Conservation (phyloP, 1,140 invertebrate species). For the Druon quercuslanigerum region DNA sequence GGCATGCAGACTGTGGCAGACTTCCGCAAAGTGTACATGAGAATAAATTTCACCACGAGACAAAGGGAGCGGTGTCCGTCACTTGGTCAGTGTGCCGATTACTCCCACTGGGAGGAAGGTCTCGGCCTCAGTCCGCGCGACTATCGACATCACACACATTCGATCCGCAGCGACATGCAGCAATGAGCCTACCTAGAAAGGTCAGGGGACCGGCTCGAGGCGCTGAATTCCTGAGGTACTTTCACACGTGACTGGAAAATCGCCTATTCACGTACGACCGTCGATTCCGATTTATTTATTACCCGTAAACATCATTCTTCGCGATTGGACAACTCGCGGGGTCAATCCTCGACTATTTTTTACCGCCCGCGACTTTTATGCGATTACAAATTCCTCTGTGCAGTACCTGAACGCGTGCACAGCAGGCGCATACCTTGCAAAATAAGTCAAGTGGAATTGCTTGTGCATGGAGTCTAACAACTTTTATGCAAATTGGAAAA, state of each 20-base stretch:
- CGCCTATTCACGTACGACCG: constrained; percentile 50
- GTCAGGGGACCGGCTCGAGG: constrained; percentile 60
- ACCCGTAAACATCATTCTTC: constrained; percentile 50
- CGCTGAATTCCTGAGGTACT: constrained; percentile 65
- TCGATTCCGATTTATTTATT: constrained; percentile 47
- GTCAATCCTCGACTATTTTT: not conserved
- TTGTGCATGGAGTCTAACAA: constrained; percentile 21
- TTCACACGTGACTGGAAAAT: constrained; percentile 71
- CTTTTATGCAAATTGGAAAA: constrained; percentile 11
- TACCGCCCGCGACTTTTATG: not conserved
- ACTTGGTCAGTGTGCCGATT: constrained; percentile 31
- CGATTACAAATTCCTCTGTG: not conserved
- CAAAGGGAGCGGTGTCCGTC: constrained; percentile 21
- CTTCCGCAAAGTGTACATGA: not conserved
- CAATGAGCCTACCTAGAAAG: constrained; percentile 53
- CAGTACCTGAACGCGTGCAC: constrained; percentile 40
- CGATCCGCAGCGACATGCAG: constrained; percentile 13
- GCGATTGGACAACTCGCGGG: constrained; percentile 12
- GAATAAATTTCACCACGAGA: constrained; percentile 17
- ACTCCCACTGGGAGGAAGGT: constrained; percentile 31
- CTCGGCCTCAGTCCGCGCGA: constrained; percentile 5
- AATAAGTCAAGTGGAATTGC: constrained; percentile 30
- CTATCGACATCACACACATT: constrained; percentile 24
- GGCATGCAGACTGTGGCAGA: not conserved
- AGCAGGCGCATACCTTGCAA: constrained; percentile 22